Evolutionary conservation across 2,797 vertebrate species (phyloP), one percentile per base, ranked within the genome.

Genomic region (Prunella strophiata): DNA sequence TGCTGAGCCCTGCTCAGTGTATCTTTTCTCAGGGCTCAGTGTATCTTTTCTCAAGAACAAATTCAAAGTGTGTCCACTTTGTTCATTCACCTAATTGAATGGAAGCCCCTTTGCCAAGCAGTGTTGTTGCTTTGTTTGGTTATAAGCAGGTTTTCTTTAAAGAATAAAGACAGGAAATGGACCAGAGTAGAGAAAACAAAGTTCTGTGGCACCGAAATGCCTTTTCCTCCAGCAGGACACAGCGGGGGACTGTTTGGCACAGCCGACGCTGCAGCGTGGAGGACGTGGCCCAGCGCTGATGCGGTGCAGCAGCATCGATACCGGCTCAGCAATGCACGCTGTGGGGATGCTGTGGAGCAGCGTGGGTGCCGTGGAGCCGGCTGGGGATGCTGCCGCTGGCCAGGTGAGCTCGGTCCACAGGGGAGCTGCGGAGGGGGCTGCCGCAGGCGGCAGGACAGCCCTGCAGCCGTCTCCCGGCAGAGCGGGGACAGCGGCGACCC

Each of bases 391-490:
- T 58, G 48, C 51, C 25, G 4, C 22, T 7, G 29, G 7, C 22
- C 38, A 17, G 61, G 57, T 43, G 52, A 66, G 34, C 13, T 0
- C 0, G 13, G 13, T 14, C 29, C 80, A 1, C 45, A 1, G 38
- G n/a, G 38, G 15, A 25, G 38, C 68, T 7, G 51, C 4, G 83
- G 32, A 6, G 12, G 10, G 22, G 48, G 50, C 48, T 30, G 65
- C 77, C 4, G 5, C 47, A 3, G 67, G 61, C 62, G 42, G 57
- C 59, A 11, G 26, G 38, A 30, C 51, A 57, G 68, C 47, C 16
- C 16, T 0, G 47, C 59, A 2, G 23, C 3, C 14, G 6, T 9
- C 36, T 51, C 40, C 71, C 1, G 25, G 15, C 9, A 26, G 22
- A 45, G 43, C 43, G 3, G n/a, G 10, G 75, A 11, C 61, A 5